phyloP scores from a whole-genome alignment of 2,797 vertebrate species.

The Epinephelus coioides region DNA sequence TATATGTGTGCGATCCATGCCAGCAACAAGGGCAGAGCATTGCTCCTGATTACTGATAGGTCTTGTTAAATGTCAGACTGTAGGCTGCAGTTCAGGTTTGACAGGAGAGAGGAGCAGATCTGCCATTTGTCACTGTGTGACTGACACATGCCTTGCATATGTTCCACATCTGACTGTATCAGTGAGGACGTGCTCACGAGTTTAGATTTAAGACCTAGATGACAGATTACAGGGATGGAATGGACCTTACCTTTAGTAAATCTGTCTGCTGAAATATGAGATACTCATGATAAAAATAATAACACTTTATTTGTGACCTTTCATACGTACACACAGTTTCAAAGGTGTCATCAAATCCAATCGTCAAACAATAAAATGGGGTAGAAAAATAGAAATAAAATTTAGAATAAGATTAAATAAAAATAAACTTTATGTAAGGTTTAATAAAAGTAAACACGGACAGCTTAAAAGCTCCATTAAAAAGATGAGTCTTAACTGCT shows the following conservation, averaged over 20 bases:
- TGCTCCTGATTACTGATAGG: constrained; percentile 52
- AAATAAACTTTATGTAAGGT: no score
- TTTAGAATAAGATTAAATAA: background rate
- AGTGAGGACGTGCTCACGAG: background rate
- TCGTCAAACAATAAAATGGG: background rate
- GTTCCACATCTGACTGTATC: constrained; percentile 60
- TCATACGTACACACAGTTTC: background rate
- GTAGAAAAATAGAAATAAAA: background rate
- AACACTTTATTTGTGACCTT: background rate
- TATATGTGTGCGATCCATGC: constrained; percentile 34
- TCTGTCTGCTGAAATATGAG: background rate
- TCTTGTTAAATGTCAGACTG: constrained; percentile 73
- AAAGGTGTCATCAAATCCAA: background rate
- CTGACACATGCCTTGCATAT: constrained; percentile 66
- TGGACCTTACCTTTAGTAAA: background rate
- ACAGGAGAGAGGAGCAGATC: constrained; percentile 40
- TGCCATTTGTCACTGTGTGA: constrained; percentile 55
- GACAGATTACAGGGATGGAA: constrained; percentile 2
- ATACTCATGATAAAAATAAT: background rate
- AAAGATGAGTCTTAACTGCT: background rate
- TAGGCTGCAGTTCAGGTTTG: constrained; percentile 46
- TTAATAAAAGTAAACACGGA: no score
- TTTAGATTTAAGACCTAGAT: constrained; percentile 7
- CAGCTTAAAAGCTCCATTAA: no score
- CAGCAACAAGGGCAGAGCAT: constrained; percentile 52